Evolutionary conservation across 2,797 vertebrate genomes (phyloP).

Genomic region (Enteromius trimaculatus): DNA sequence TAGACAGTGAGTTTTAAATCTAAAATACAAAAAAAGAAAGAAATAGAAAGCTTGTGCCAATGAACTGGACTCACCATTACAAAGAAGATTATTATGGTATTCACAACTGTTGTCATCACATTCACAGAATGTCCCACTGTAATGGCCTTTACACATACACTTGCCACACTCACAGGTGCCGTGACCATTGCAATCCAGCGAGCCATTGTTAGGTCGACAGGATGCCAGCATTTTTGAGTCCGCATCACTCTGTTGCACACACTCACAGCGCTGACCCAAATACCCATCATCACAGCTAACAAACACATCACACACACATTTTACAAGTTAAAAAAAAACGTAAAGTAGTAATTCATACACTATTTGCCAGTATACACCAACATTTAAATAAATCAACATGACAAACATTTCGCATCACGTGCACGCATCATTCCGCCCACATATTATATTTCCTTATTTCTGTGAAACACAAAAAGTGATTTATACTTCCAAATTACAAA

Average conservation of each 20-base stretch:
- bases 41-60: background rate
- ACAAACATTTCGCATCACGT: background rate
- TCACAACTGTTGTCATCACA: conserved; percentile 76
- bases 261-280: conserved; percentile 74
- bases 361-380: background rate
- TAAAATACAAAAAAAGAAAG: conserved; percentile 4
- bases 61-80: conserved; percentile 72
- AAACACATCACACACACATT: conserved; percentile 13
- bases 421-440: background rate
- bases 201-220: conserved; percentile 61
- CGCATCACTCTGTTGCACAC: conserved; percentile 65
- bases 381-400: background rate
- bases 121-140: conserved; percentile 71
- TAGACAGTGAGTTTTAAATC: background rate
- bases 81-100: conserved; percentile 67
- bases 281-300: conserved; percentile 71
- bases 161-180: conserved; percentile 78
- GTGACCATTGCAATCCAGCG: conserved; percentile 70
- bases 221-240: conserved; percentile 61
- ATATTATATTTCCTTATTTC: background rate
- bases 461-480: background rate
- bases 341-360: background rate
- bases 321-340: background rate
- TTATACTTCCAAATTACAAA: background rate
- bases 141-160: conserved; percentile 71